Evolutionary conservation across 1,140 invertebrate species (phyloP), one percentile per base, ranked within the genome.

Genomic region (Brachionus sp.): DNA sequence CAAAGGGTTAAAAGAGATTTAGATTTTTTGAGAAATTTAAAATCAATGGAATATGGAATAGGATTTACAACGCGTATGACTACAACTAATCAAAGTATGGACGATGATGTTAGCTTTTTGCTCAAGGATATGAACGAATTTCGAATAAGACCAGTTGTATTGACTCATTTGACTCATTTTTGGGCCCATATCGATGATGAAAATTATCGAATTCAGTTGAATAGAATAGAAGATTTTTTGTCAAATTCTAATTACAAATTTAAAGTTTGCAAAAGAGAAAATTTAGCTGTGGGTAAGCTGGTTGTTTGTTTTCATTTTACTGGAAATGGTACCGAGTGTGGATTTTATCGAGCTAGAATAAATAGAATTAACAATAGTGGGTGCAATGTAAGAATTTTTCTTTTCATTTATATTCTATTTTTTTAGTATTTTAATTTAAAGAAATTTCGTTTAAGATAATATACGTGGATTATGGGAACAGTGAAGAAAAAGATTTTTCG

Each of bases 101-200:
- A 37, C 19, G 77, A 80, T 19, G 77, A 80, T 80, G 50, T 66
- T 23, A 39, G 12, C 42, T 23, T 42, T 9, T 44, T 80, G 12
- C 7, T 80, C 12, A 62, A 62, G n/a, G 35, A 80, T 19, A 42
- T 39, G 33, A 80, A 25, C 42, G 33, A 80, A 35, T 57, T 80
- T 57, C 2, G 23, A 57, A 64, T 80, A n/a, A 80, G 57, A 62
- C 35, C 39, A 5, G 62, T 80, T 66, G 77, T 62, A 3, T 23
- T 80, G 35, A 62, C 44, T 10, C 46, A 80, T 42, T 37, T 80
- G 50, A 66, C 19, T 50, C 39, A 80, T 44, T 80, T 80, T 39
- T 80, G 77, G 77, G 77, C 77, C 7, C 77, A 80, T 33, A 37
- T 80, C 12, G 77, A 57, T 44, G 77, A 80, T 35, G 50, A 57